A percentile compares a stretch with the other conserved stretches of the same genome.
Evolutionary conservation across 2,113 vertebrate species (phyloP).

Genomic region (Maccullochella peelii): DNA sequence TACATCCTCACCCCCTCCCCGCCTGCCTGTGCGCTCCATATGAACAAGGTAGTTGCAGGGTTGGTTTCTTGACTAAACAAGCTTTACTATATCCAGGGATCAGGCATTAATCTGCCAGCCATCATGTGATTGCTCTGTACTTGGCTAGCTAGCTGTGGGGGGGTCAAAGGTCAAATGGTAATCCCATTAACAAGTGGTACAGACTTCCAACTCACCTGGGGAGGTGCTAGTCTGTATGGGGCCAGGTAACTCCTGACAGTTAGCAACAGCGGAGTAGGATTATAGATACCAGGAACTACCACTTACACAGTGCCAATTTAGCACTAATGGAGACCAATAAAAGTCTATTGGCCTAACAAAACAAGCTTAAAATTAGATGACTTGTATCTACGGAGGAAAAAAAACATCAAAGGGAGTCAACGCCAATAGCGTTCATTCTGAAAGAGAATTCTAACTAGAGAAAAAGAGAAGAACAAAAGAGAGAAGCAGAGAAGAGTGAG

Average conservation of each 20-base stretch:
- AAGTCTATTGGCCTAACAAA: background rate
- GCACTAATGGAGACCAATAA: background rate
- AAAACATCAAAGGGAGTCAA: slow-evolving; percentile 47
- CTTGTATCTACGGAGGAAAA: background rate
- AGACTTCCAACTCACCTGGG: slow-evolving; percentile 51
- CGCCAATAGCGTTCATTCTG: slow-evolving; percentile 3
- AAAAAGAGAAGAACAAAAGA: slow-evolving; percentile 48
- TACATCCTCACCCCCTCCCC: background rate
- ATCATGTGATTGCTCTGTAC: slow-evolving; percentile 65
- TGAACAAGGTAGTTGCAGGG: slow-evolving; percentile 35
- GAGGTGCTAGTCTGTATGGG: background rate
- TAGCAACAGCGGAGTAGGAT: background rate
- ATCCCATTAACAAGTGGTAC: slow-evolving; percentile 62
- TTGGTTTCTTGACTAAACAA: slow-evolving; percentile 65
- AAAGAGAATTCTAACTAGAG: slow-evolving; percentile 35
- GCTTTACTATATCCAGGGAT: slow-evolving; percentile 68
- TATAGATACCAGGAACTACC: background rate
- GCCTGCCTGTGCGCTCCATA: background rate
- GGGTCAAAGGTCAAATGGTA: slow-evolving; percentile 58
- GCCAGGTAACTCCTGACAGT: background rate
- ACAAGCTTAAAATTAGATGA: slow-evolving; percentile 1
- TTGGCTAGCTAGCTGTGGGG: slow-evolving; percentile 38
- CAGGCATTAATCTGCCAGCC: slow-evolving; percentile 67
- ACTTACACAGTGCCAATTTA: background rate
- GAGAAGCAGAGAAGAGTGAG: slow-evolving; percentile 39